phyloP scores from a whole-genome alignment of 2,113 vertebrate genomes.

The Cervus canadensis region DNA sequence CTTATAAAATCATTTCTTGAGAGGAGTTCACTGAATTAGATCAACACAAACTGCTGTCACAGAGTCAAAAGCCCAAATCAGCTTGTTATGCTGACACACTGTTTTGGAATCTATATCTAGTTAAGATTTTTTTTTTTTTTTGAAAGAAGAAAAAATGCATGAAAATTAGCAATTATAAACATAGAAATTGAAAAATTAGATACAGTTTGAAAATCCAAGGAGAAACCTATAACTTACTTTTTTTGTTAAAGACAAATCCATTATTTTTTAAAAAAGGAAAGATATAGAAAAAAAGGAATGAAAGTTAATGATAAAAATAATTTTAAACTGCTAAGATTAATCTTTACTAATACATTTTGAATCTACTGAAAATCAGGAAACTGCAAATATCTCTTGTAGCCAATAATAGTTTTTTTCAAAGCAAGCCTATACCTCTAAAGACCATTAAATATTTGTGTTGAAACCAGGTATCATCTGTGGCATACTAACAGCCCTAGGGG shows the following conservation, averaged over 20 bases:
- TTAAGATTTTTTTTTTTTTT: neutral
- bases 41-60: conserved; percentile 8
- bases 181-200: neutral
- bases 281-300: neutral
- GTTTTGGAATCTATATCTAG: neutral
- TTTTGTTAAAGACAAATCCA: conserved; percentile 15
- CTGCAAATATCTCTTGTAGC: neutral
- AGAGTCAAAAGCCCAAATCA: neutral
- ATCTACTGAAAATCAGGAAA: neutral
- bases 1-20: neutral
- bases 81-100: neutral
- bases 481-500: neutral
- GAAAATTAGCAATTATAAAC: conserved; percentile 26
- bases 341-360: neutral
- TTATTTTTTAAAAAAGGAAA: neutral
- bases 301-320: conserved; percentile 14
- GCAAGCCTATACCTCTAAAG: neutral
- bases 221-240: neutral
- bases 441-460: neutral
- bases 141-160: neutral
- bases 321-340: conserved; percentile 5
- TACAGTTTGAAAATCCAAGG: neutral
- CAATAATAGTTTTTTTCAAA: neutral
- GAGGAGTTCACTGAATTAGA: conserved; percentile 4
- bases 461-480: neutral